Percentiles rank a stretch among this genome's conserved stretches.
Evolutionary conservation across 2,797 vertebrate genomes (phyloP).

Genomic region (Sphaeramia orbicularis): DNA sequence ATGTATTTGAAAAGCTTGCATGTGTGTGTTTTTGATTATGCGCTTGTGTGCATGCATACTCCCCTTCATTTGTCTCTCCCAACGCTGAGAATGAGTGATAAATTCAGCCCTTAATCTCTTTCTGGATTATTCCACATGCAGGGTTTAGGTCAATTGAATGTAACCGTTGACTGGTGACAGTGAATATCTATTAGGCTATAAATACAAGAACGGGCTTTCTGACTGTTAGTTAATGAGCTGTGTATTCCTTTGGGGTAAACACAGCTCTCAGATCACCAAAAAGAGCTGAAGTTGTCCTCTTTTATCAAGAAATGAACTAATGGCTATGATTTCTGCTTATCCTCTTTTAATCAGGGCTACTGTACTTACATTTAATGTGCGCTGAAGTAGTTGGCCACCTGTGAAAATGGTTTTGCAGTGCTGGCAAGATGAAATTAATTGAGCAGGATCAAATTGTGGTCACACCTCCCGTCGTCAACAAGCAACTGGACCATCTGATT

Average conservation of each 20-base stretch:
- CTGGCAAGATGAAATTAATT: constrained; percentile 1
- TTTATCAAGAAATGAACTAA: constrained; percentile 32
- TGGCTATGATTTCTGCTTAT: constrained; percentile 25
- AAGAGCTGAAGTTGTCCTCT: constrained; percentile 32
- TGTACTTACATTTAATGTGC: constrained; percentile 4
- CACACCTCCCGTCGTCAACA: neutral
- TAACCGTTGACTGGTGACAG: constrained; percentile 86
- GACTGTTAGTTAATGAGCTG: constrained; percentile 67
- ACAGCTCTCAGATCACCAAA: constrained; percentile 37
- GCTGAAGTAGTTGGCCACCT: neutral
- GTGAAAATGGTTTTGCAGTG: constrained; percentile 10
- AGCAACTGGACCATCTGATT: neutral
- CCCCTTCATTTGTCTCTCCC: constrained; percentile 46
- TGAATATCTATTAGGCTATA: constrained; percentile 88
- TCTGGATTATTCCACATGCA: constrained; percentile 85
- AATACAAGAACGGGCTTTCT: constrained; percentile 83
- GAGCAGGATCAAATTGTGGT: neutral
- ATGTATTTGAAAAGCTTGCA: constrained; percentile 32
- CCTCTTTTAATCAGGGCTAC: constrained; percentile 12
- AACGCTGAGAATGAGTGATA: constrained; percentile 86
- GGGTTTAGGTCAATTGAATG: constrained; percentile 90
- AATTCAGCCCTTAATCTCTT: constrained; percentile 88
- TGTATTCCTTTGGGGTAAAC: constrained; percentile 60
- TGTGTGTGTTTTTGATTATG: neutral
- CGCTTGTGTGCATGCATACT: constrained; percentile 28